Evolutionary conservation across 2,113 vertebrate species (phyloP), one percentile per base, ranked within the genome.

Genomic region (Callithrix jacchus): DNA sequence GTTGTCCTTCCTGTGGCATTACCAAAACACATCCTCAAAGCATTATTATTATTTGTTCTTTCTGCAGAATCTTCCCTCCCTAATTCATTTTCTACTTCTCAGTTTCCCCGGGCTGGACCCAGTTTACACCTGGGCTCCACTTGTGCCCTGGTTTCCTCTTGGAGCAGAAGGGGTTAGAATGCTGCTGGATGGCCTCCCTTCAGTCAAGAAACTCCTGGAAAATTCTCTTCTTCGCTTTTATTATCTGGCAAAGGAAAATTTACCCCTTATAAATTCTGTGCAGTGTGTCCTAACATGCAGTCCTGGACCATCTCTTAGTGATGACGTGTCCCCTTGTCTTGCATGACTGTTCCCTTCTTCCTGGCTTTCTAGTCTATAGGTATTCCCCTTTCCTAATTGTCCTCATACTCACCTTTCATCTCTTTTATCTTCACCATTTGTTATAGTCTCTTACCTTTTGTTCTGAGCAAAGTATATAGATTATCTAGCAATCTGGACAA

Each of bases 251-350:
- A 49, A 71, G 54, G 35, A 79, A 77, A 20, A 70, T 9, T 9
- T 2, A 5, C 27, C 37, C 8, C 30, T 25, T 54, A 40, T 66
- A 14, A 68, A 68, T 45, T n/a, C 3, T 12, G 73, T 27, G 11
- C 52, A 32, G 25, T 1, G 0, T 9, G 3, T 20, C 14, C 17
- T n/a, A 68, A 37, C 35, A 7, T 0, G 2, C 5, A 32, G 4
- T 40, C 70, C 56, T 56, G 49, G 45, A 64, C 18, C 4, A 47
- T 9, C 1, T 1, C 54, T 76, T 81, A 71, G n/a, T 0, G 0
- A 13, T 11, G 35, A 8, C 18, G 0, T 6, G 42, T 2, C 16
- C 23, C 35, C 35, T 64, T 96, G 13, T 68, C 12, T 11, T 45
- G 64, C 3, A 12, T 23, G 32, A 12, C 4, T 9, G 3, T 42